Percentiles rank a stretch among this genome's conserved stretches.
These are phyloP conservation scores for Eudasyphora cyanicolor DNA, from an alignment of 2,888 invertebrate species.

Conservation along the genomic window DNA sequence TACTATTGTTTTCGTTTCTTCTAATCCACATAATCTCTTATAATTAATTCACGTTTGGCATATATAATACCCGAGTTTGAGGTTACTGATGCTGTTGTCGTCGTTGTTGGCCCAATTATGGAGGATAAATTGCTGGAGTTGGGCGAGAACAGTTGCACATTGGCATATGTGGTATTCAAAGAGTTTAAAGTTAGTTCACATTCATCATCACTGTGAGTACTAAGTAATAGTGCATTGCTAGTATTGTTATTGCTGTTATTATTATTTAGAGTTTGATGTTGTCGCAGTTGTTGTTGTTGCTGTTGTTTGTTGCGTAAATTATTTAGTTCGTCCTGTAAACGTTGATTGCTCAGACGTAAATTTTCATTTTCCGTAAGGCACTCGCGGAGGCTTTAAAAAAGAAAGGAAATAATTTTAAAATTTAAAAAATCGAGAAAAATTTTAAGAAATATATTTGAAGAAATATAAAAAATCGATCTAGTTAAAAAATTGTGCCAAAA, in stretches of 20 bases:
- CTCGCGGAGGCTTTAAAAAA: constrained; percentile 72
- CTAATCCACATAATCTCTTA: constrained; percentile 75
- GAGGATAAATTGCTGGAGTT: constrained; percentile 39
- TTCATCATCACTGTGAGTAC: constrained; percentile 68
- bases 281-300: constrained; percentile 66
- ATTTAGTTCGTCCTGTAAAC: constrained; percentile 73
- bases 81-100: constrained; percentile 52
- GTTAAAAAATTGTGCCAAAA: too few relatives aligned
- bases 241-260: constrained; percentile 60
- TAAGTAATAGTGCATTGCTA: constrained; percentile 72
- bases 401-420: neutral
- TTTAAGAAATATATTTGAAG: too few relatives aligned
- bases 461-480: neutral
- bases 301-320: constrained; percentile 72
- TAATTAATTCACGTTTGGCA: constrained; percentile 74
- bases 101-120: constrained; percentile 4
- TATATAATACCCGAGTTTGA: constrained; percentile 53
- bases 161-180: constrained; percentile 59
- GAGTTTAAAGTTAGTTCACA: constrained; percentile 62
- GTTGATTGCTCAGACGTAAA: constrained; percentile 74
- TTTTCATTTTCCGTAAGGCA: constrained; percentile 76
- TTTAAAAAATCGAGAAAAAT: too few relatives aligned
- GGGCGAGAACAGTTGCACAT: constrained; percentile 59
- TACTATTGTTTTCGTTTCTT: neutral
- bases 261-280: constrained; percentile 51